Base-by-base conservation (phyloP, 2,888 invertebrate species). In the Stenichneumon culpator region DNA sequence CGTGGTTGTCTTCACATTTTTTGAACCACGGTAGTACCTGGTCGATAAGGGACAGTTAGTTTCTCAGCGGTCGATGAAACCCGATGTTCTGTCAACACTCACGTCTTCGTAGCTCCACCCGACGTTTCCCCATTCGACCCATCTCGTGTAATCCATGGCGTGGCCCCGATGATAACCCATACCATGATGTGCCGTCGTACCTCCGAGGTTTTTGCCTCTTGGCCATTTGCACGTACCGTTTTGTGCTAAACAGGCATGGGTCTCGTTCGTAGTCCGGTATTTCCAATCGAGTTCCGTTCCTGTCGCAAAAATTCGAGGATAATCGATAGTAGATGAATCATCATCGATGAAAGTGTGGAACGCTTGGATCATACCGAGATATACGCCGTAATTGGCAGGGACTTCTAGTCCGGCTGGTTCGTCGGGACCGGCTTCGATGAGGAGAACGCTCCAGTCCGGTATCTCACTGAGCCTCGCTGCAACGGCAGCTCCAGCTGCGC, bases 141-240 rank as follows among this genome's bases (percentile, higher is more conserved):
- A 97, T 5, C 95, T 95, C 87, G 97, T 96, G 93, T 96, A 97
- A 94, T 97, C 97, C 0, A 95, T 95, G 0, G 96, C 95, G 89
- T 97, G 96, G 0, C 97, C 97, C 25, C 97, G 95, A 94, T 97
- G 96, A 93, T 97, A 97, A 95, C 97, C 97, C 97, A 97, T 97
- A 5, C 97, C 97, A 90, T 97, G 97, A 69, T 97, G 95, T 0
- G 96, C 95, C 65, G 96, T 95, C 88, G 95, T 95, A 0, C 97
- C 97, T 11, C 97, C 97, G 91, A 95, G 90, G 89, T 96, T 96
- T 92, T 96, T 97, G 0, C 96, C 97, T 73, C 97, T 95, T 0
- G 96, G 96, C 97, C 96, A 97, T 7, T 90, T 93, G 89, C 96
- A 96, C 0, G 94, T 93, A 4, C 94, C 94, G 0, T 95, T 95